These are phyloP conservation scores for Chrysochloris asiatica DNA, from an alignment of 2,113 vertebrate species.

Conservation along the genomic window DNA sequence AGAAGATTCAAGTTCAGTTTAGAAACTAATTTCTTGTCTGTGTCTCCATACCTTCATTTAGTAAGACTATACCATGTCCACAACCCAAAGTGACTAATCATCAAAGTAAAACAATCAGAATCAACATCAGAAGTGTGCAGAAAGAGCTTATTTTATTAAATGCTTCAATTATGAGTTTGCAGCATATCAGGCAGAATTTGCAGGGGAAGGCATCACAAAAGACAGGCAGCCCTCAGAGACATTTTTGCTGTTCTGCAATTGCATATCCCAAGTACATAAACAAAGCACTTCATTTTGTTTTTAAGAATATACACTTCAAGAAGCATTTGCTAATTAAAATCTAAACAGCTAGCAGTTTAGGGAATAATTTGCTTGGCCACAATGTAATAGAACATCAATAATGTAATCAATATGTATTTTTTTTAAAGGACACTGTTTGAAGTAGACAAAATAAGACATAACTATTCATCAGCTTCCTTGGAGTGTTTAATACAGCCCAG, in stretches of 20 bases:
- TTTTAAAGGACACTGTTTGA: background rate
- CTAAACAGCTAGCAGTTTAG: background rate
- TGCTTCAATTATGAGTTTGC: background rate
- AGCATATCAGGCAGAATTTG: background rate
- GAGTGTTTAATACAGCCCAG: background rate
- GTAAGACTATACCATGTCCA: background rate
- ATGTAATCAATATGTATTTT: background rate
- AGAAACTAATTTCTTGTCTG: background rate
- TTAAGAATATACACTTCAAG: background rate
- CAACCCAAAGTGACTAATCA: background rate
- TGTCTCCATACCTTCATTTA: background rate
- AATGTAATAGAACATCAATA: background rate
- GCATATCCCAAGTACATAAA: background rate
- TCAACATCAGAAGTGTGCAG: background rate
- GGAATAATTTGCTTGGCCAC: background rate
- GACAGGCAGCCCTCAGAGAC: background rate
- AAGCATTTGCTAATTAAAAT: background rate
- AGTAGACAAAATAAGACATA: background rate
- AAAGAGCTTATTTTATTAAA: background rate
- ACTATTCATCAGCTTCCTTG: background rate
- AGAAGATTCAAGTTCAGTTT: background rate
- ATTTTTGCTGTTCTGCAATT: background rate
- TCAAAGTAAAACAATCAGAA: background rate
- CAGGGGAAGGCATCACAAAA: background rate
- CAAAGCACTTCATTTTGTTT: background rate